Evolutionary conservation across 1,140 invertebrate genomes (phyloP), one percentile per base, ranked within the genome.

Genomic region (Hyposmocoma kahamanoa): DNA sequence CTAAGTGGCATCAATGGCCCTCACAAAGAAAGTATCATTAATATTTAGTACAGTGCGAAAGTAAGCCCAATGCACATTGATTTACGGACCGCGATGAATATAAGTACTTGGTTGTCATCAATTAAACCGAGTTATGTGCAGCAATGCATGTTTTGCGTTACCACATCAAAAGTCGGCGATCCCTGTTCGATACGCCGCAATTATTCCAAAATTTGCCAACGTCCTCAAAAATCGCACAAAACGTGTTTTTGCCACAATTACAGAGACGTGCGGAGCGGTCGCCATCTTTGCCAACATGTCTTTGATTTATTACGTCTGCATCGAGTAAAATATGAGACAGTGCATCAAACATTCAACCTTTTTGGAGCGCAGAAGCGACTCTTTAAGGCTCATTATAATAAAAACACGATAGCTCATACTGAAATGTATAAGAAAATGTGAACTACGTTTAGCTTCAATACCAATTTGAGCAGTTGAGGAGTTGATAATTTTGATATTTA

Each of bases 181-280:
- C 32, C 32, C 32, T 2, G 32, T 15, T 36, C 32, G 15, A 36
- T 36, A 3, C 32, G 13, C 32, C 15, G 32, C 32, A 36, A 36
- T 36, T 36, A 78, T 74, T 74, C 66, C 24, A 53, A 83, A 83
- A 84, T 84, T 84, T 81, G 75, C 75, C 77, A 81, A 71, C 56
- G 61, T 70, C 63, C 58, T 79, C 69, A 72, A 71, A 79, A 76
- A 71, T 77, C 75, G 65, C 70, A 67, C 72, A 69, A 62, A 54
- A 46, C 61, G 64, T 68, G 76, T 84, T 82, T 84, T 84, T 84
- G 76, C 68, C 48, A 68, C 76, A 84, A 84, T 84, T 84, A 84
- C 67, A 50, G 60, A 53, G 65, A 76, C 72, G 67, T 74, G 72
- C 64, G 47, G 60, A 71, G 68, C 68, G 68, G 61, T 65, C 59